Evolutionary conservation across 2,888 invertebrate genomes (phyloP).

Genomic region (Aphodius sticticus): DNA sequence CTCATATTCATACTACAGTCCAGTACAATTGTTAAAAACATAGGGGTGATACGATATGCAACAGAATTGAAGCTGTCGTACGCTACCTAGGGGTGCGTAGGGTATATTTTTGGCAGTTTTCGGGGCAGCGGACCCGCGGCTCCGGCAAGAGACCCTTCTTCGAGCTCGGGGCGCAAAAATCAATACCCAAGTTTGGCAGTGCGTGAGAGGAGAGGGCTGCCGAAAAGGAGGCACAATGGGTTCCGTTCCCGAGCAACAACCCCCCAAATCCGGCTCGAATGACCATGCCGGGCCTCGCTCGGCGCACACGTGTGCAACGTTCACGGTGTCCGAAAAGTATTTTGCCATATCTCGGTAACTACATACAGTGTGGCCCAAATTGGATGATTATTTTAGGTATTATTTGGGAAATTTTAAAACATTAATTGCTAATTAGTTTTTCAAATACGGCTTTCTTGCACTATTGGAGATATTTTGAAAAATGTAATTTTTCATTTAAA

Average conservation of each 20-base stretch:
- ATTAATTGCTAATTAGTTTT: too few species aligned
- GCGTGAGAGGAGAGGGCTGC: constrained; percentile 42
- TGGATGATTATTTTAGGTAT: too few species aligned
- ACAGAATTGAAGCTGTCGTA: background rate
- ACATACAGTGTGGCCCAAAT: too few species aligned
- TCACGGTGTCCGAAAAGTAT: background rate
- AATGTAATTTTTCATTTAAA: too few species aligned
- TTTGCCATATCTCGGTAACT: background rate
- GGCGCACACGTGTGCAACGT: background rate
- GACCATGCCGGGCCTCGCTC: background rate
- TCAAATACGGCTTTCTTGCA: too few species aligned
- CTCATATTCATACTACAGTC: too few species aligned
- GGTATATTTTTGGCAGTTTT: background rate
- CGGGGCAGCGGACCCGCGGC: background rate
- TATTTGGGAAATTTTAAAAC: background rate
- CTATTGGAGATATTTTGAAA: too few species aligned
- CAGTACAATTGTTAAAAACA: background rate
- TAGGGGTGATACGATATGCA: background rate
- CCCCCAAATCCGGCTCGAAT: background rate
- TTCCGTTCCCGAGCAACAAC: constrained; percentile 31
- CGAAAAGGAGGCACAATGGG: constrained; percentile 38
- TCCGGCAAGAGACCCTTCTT: constrained; percentile 30
- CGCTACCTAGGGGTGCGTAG: background rate
- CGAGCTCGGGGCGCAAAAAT: constrained; percentile 48
- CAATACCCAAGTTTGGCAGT: constrained; percentile 48